phyloP scores from a whole-genome alignment of 2,797 vertebrate genomes.

The Pseudochirops cupreus region DNA sequence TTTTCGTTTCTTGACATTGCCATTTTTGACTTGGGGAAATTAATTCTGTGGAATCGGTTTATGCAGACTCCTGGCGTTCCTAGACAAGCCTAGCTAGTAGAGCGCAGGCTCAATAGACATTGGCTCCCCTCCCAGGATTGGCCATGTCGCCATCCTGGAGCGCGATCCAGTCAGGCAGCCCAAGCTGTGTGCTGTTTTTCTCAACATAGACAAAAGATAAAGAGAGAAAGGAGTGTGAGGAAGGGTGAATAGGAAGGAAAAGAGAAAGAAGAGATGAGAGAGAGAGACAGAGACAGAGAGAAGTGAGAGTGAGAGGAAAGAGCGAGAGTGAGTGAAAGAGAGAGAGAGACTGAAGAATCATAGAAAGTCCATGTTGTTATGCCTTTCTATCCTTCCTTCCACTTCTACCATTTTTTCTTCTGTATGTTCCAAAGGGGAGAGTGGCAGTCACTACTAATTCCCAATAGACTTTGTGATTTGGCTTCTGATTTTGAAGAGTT shows the following conservation, averaged over 20 bases:
- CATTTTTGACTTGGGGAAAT: slow-evolving; percentile 75
- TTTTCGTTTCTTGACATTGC: slow-evolving; percentile 75
- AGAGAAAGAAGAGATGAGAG: neutral
- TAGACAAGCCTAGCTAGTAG: slow-evolving; percentile 75
- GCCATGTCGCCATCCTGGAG: slow-evolving; percentile 34
- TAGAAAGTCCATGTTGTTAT: neutral
- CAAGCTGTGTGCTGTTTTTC: neutral
- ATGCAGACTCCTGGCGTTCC: slow-evolving; percentile 74
- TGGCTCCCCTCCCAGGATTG: slow-evolving; percentile 74
- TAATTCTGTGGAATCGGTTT: slow-evolving; percentile 82
- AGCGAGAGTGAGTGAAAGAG: neutral
- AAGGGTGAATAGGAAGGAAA: neutral
- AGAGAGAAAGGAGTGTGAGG: neutral
- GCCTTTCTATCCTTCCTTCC: neutral
- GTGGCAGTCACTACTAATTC: neutral
- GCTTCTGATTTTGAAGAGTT: neutral
- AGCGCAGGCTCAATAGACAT: slow-evolving; percentile 75
- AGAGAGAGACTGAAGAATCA: neutral
- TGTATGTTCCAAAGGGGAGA: neutral
- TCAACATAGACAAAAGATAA: neutral
- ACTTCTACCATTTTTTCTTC: neutral
- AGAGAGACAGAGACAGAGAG: too few species aligned
- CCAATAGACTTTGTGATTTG: neutral
- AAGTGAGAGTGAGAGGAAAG: neutral
- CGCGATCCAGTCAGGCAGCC: slow-evolving; percentile 37